These are phyloP conservation scores for Hyaena hyaena DNA, from an alignment of 2,113 vertebrate genomes.

Conservation along the genomic window DNA sequence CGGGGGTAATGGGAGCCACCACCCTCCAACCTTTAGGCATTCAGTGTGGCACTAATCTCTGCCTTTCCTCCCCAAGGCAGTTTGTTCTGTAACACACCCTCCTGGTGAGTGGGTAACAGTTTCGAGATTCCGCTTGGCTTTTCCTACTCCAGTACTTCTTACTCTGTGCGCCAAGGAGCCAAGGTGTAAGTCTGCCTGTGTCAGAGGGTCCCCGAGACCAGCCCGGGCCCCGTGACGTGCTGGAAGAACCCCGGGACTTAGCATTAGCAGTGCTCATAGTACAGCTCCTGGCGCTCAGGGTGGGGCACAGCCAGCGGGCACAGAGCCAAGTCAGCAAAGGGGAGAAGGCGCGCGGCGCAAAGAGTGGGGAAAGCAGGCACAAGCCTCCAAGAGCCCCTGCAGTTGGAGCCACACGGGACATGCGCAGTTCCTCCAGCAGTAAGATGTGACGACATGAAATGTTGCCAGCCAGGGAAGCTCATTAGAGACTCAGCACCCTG, in stretches of 20 bases:
- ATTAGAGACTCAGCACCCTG: background rate
- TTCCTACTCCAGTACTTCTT: background rate
- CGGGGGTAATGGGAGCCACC: background rate
- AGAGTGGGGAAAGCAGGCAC: background rate
- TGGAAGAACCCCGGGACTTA: background rate
- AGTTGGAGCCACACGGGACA: background rate
- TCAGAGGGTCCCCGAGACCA: background rate
- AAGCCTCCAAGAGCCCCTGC: background rate
- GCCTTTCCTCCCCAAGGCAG: background rate
- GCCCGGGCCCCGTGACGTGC: background rate
- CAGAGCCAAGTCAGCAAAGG: background rate
- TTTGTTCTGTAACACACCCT: background rate
- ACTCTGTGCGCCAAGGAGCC: background rate
- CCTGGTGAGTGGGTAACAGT: background rate
- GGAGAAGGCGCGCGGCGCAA: background rate
- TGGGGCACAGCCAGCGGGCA: background rate
- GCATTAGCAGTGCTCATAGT: background rate
- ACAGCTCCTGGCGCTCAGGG: background rate
- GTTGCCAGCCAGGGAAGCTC: background rate
- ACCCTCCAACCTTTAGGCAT: background rate
- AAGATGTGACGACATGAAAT: background rate
- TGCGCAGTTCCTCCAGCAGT: background rate
- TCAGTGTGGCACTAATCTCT: background rate
- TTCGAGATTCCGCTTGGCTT: background rate
- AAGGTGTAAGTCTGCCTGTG: background rate